Percentiles rank a stretch among this genome's conserved stretches.
Conservation (phyloP, 92 coral and sea anemone species). For the Pocillopora grandis region DNA sequence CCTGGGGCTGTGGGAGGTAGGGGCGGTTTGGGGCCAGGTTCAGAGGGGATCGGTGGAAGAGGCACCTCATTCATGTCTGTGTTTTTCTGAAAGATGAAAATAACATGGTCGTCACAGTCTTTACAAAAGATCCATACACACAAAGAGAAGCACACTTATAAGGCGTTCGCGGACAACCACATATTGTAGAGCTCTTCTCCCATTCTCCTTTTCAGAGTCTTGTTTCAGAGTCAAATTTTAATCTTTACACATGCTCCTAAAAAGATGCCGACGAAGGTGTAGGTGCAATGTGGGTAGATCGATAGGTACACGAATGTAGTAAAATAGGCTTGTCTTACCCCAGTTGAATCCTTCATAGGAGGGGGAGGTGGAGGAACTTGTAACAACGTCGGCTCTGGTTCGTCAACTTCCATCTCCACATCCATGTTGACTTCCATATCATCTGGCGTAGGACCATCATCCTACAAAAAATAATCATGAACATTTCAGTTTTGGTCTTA, state of each 20-base stretch:
- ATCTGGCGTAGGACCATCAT: slow-evolving; percentile 73
- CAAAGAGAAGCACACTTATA: background rate
- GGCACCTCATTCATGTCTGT: slow-evolving; percentile 55
- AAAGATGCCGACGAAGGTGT: no score
- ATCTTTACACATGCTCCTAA: no score
- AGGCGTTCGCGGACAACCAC: no score
- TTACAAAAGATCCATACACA: background rate
- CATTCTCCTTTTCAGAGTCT: no score
- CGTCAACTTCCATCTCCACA: slow-evolving; percentile 98
- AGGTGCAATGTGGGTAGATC: no score
- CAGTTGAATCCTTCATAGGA: slow-evolving; percentile 41
- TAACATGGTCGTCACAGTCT: no score
- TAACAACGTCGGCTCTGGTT: slow-evolving; percentile 71
- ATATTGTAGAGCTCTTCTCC: no score
- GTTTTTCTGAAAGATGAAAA: slow-evolving; percentile 50
- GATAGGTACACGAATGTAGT: no score
- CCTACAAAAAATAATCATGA: background rate
- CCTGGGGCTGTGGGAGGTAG: slow-evolving; percentile 96
- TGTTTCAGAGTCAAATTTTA: no score
- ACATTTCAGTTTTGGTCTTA: no score
- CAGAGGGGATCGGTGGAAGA: slow-evolving; percentile 86
- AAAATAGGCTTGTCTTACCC: slow-evolving; percentile 36
- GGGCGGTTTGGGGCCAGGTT: slow-evolving; percentile 91
- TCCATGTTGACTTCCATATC: slow-evolving; percentile 95
- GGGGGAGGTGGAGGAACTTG: slow-evolving; percentile 77